Evolutionary conservation across 2,888 invertebrate genomes (phyloP), one percentile per base, ranked within the genome.

Genomic region (Drosophila nr. medialis): DNA sequence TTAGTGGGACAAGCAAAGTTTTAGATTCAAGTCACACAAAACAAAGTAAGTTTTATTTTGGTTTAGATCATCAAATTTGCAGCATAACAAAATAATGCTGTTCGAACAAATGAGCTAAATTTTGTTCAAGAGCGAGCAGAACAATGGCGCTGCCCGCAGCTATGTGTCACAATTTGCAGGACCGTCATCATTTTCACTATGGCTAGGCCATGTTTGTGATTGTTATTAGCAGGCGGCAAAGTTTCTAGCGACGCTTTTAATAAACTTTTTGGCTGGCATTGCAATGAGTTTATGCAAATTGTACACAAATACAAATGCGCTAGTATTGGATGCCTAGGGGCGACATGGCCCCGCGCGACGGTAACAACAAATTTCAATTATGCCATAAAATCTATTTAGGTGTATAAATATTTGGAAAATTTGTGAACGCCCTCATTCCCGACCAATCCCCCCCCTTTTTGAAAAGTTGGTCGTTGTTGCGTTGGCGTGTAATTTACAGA

Each of bases 321-420:
- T 36, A 55, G 60, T 40, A 58, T 51, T 48, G 64, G 24, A 21
- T 49, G n/a, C 10, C 40, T 30, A 32, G 58, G 59, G 45, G 69
- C 48, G 56, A 48, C 49, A 5, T 29, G 21, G 55, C 13, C 29
- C 29, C 29, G 40, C 15, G 5, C n/a, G 15, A 42, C 58, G 51
- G 68, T 81, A 86, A 86, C 85, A 89, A 85, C 87, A 83, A 86
- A 83, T 89, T 89, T 86, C 86, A 86, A 86, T 86, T 86, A 86
- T 85, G 86, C 83, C 89, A 87, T 89, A 69, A 86, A 86, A 86
- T 86, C 86, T 89, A 86, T 86, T 86, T 86, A 89, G 89, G 83
- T 86, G 79, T 76, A 86, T 86, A 86, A 86, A 86, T 86, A 86
- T 89, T 89, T 85, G 75, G 81, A 66, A 80, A 81, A 81, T 83